Base-by-base conservation (phyloP, 2,113 vertebrate genomes). In the Sinocyclocheilus rhinocerous region DNA sequence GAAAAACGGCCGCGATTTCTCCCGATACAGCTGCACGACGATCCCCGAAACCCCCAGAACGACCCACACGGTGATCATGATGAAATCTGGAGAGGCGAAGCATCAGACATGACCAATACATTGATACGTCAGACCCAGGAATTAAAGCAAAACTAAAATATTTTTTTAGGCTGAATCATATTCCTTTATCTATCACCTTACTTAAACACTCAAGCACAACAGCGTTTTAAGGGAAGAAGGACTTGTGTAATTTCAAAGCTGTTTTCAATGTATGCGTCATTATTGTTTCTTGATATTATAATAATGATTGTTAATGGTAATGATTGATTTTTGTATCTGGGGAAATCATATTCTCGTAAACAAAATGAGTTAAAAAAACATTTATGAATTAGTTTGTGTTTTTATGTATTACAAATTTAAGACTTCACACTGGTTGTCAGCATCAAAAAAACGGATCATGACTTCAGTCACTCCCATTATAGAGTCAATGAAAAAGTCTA, bases 51-150 rank as follows among this genome's bases (percentile, higher is more conserved):
- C 92, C 0, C 95, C 94, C 69, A 99, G 93, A 94, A 96, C 95
- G 48, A 86, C 94, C 98, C 97, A 99, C 52, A 96, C 92, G 0
- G 96, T 93, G 91, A 99, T 92, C 89, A 98, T 84, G 76, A 96
- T 85, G 87, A 96, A 96, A 91, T 99, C 98, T 99, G 84, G 6
- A 79, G 26, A 76, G 3, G n/a, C 24, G 39, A 16, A 65, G 16
- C 4, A 6, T 13, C 39, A 61, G 65, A 65, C 12, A 42, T 42
- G 61, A 57, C n/a, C 20, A 73, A 15, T 57, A 75, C 16, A 82
- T 26, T 6, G 8, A n/a, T 39, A 50, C 0, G 10, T 55, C 16
- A 55, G 16, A 18, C 16, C 52, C 52, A 55, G 16, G 5, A 55
- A 18, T 16, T 55, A 57, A 57, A 57, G 16, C 18, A 59, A 59